These are phyloP conservation scores for Bhutanitis thaidina DNA, from an alignment of 2,888 invertebrate species.

Conservation along the genomic window DNA sequence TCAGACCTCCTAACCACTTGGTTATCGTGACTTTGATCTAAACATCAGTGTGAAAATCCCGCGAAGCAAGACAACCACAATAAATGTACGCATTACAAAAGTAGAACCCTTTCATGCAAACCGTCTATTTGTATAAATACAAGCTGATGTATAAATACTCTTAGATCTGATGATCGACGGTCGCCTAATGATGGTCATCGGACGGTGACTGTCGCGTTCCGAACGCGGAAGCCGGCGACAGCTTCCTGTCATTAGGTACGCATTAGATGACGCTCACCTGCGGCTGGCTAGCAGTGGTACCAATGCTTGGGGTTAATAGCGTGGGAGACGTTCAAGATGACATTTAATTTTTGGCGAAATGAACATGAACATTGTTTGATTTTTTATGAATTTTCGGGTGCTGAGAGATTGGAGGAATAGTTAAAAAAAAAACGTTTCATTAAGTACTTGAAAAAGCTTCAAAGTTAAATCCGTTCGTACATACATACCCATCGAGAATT, in stretches of 20 bases:
- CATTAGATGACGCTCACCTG: constrained; percentile 14
- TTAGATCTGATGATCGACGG: constrained; percentile 4
- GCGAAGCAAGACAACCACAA: background rate
- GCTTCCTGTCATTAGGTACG: constrained; percentile 32
- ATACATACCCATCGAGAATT: too few relatives aligned
- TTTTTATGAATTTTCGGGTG: too few relatives aligned
- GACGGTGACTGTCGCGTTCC: constrained; percentile 25
- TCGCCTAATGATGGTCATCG: constrained; percentile 28
- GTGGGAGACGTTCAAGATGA: background rate
- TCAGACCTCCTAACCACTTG: too few relatives aligned
- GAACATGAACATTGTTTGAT: too few relatives aligned
- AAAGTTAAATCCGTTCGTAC: too few relatives aligned
- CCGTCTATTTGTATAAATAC: background rate
- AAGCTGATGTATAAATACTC: background rate
- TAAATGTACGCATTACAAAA: background rate
- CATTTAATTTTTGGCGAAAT: too few relatives aligned
- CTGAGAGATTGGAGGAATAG: too few relatives aligned
- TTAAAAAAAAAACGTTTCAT: too few relatives aligned
- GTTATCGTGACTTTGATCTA: too few relatives aligned
- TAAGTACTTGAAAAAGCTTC: too few relatives aligned
- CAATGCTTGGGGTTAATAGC: background rate
- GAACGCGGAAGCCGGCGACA: constrained; percentile 28
- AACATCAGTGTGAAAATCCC: background rate
- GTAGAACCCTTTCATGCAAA: background rate
- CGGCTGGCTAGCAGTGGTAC: background rate